phyloP scores from a whole-genome alignment of 2,113 vertebrate genomes.

The Odontesthes bonariensis region DNA sequence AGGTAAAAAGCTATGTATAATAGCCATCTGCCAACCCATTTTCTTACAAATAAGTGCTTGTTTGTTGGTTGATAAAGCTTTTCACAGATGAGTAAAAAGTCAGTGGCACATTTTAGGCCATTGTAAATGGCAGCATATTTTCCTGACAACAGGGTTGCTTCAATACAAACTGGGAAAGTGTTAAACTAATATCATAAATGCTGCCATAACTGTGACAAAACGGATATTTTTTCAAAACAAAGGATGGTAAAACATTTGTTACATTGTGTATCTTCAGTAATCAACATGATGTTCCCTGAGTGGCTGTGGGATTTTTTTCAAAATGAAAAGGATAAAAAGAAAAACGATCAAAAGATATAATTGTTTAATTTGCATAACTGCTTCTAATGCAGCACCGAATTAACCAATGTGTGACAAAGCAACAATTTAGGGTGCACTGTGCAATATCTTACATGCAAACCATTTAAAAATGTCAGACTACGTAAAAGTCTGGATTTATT shows the following conservation, averaged over 20 bases:
- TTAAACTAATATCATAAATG: neutral
- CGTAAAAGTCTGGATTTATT: slow-evolving; percentile 40
- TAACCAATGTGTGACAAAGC: slow-evolving; percentile 11
- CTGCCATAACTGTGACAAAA: neutral
- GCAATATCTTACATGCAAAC: slow-evolving; percentile 50
- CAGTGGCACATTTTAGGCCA: too few species aligned
- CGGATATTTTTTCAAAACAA: neutral
- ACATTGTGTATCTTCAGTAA: neutral
- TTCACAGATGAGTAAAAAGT: too few species aligned
- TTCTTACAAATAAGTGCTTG: too few species aligned
- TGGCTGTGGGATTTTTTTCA: neutral
- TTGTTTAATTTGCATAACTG: slow-evolving; percentile 5
- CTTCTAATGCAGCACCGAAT: slow-evolving; percentile 24
- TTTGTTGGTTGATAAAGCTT: too few species aligned
- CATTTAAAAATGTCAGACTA: slow-evolving; percentile 39
- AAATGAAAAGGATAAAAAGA: neutral
- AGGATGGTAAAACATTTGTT: neutral
- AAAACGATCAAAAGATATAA: neutral
- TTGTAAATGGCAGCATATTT: too few species aligned
- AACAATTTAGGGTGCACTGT: slow-evolving; percentile 26
- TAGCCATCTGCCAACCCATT: too few species aligned
- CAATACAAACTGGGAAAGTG: neutral
- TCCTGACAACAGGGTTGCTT: too few species aligned
- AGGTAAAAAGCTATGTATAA: too few species aligned
- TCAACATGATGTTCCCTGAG: neutral